Conservation (phyloP, 2,113 vertebrate species). For the Manacus vitellinus region DNA sequence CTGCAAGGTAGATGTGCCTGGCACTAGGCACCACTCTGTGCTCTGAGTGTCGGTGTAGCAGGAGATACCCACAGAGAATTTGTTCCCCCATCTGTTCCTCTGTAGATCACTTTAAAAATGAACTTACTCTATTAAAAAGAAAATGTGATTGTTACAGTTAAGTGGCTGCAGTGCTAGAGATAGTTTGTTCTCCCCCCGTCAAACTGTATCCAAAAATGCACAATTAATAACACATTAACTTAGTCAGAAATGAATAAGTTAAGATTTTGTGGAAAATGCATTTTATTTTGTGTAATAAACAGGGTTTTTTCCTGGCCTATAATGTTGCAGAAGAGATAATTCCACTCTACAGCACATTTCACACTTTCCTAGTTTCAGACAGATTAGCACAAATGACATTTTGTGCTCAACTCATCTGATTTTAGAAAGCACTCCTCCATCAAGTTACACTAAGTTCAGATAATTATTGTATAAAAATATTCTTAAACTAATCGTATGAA, state of each 20-base stretch:
- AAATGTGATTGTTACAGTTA: slow-evolving; percentile 55
- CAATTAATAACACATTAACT: background rate
- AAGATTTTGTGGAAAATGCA: background rate
- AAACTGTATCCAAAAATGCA: background rate
- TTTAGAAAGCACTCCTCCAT: slow-evolving; percentile 48
- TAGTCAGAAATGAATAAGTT: background rate
- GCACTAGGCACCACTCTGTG: background rate
- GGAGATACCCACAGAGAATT: slow-evolving; percentile 35
- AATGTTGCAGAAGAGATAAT: slow-evolving; percentile 39
- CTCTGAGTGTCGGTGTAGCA: background rate
- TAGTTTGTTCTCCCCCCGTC: background rate
- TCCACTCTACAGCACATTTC: slow-evolving; percentile 41
- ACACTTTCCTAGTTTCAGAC: slow-evolving; percentile 29
- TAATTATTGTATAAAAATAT: slow-evolving; percentile 36
- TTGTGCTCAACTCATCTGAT: slow-evolving; percentile 12
- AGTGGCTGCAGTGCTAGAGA: slow-evolving; percentile 13
- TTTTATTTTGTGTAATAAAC: background rate
- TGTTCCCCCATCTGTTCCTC: slow-evolving; percentile 24
- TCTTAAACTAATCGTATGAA: slow-evolving; percentile 16
- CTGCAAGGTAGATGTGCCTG: background rate
- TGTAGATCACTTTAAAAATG: slow-evolving; percentile 55
- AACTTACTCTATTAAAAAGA: slow-evolving; percentile 30
- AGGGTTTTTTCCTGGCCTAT: background rate
- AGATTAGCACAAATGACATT: slow-evolving; percentile 56
- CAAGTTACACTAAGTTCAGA: background rate